Evolutionary conservation across 2,888 invertebrate species (phyloP).

Genomic region (Stenodema calcarata): DNA sequence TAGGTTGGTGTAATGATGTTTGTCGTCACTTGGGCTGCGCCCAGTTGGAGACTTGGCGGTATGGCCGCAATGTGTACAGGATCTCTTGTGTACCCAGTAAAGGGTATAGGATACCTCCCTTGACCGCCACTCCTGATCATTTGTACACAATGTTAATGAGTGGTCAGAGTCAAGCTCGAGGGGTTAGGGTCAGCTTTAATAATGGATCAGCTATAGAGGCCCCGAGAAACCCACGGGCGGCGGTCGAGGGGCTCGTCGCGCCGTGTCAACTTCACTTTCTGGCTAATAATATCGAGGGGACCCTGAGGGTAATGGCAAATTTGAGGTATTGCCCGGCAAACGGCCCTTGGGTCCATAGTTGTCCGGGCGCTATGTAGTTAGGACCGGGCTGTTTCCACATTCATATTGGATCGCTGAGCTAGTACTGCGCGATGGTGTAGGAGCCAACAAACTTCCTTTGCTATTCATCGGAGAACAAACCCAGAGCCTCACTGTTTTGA

Average conservation of each 20-base stretch:
- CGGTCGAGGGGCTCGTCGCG: not conserved
- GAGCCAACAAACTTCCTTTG: not conserved
- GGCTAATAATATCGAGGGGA: slow-evolving; percentile 1
- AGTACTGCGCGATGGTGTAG: not conserved
- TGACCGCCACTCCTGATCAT: not conserved
- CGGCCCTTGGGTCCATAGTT: not conserved
- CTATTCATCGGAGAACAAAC: not conserved
- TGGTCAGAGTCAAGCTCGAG: slow-evolving; percentile 14
- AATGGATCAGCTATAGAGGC: not conserved
- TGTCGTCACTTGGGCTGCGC: not conserved
- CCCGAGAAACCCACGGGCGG: not conserved
- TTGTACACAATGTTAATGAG: slow-evolving; percentile 37
- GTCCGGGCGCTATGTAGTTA: not conserved
- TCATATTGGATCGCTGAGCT: not conserved
- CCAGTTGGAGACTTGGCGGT: not conserved
- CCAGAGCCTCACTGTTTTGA: too few species aligned
- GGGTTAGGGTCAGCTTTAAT: not conserved
- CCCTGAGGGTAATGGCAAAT: not conserved
- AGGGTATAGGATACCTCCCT: not conserved
- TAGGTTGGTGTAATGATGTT: not conserved
- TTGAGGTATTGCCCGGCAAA: not conserved
- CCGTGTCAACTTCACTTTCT: not conserved
- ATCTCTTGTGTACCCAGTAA: slow-evolving; percentile 2
- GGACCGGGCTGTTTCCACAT: not conserved
- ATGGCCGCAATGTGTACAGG: not conserved